These are phyloP conservation scores for Morus bassanus DNA, from an alignment of 2,797 vertebrate species.

Conservation along the genomic window DNA sequence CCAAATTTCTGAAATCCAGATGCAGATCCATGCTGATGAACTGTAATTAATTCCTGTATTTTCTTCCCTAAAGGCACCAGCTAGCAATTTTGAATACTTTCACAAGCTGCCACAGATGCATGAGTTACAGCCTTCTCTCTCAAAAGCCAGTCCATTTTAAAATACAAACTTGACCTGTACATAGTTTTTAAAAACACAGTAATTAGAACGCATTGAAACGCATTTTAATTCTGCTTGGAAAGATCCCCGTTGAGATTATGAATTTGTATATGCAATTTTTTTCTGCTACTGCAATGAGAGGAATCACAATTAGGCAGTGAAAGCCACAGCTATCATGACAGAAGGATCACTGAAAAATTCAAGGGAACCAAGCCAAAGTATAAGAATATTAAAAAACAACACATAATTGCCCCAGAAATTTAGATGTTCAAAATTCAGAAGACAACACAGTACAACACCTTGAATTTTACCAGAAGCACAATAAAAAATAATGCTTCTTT, in stretches of 20 bases:
- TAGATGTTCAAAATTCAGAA: not conserved
- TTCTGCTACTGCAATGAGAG: not conserved
- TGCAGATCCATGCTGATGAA: not conserved
- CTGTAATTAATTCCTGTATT: not conserved
- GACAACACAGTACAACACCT: not conserved
- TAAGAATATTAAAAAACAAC: not conserved
- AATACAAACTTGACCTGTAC: not conserved
- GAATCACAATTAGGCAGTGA: not conserved
- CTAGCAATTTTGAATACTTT: not conserved
- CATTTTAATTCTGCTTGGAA: not conserved
- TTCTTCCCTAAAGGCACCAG: not conserved
- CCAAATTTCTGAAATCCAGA: not conserved
- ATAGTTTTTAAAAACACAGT: not conserved
- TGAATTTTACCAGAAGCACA: not conserved
- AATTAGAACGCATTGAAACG: not conserved
- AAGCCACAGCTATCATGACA: not conserved
- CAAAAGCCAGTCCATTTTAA: rapidly evolving
- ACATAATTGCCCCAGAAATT: not conserved
- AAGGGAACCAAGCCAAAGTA: not conserved
- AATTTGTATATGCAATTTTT: not conserved
- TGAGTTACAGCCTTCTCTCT: not conserved
- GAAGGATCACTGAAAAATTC: not conserved
- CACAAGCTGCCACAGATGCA: not conserved
- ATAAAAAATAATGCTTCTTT: not conserved
- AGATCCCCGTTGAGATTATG: not conserved